Conservation (phyloP, 2,113 vertebrate species). For the Dasyprocta punctata region DNA sequence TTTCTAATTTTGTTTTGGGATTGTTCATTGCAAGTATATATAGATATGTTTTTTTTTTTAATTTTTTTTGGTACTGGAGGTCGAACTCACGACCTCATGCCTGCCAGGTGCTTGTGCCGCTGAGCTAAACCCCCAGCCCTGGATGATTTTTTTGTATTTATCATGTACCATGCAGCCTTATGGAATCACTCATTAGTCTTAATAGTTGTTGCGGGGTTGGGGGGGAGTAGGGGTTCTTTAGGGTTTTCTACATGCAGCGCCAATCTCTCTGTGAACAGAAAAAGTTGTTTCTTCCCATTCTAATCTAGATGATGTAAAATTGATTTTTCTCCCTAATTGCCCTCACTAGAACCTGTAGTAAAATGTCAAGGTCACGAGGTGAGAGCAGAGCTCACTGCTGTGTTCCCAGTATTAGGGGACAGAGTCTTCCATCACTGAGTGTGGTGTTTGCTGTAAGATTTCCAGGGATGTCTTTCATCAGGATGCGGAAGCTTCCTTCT, state of each 20-base stretch:
- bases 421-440: accelerated
- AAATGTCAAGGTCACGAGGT: not conserved
- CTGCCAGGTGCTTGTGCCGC: too few species aligned
- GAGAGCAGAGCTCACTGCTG: accelerated
- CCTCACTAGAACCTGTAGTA: not conserved
- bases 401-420: accelerated
- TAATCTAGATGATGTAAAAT: not conserved
- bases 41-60: too few species aligned
- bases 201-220: not conserved
- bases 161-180: not conserved
- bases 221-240: not conserved
- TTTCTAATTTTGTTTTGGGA: not conserved
- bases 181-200: not conserved
- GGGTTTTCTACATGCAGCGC: not conserved
- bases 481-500: not conserved
- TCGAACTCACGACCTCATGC: too few species aligned
- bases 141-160: too few species aligned
- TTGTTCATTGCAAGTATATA: not conserved
- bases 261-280: not conserved
- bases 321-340: not conserved
- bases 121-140: too few species aligned
- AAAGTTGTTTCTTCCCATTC: not conserved
- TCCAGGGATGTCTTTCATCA: not conserved
- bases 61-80: too few species aligned
- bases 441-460: not conserved